A percentile compares a stretch with the other conserved stretches of the same genome.
Conservation (phyloP, 1,140 invertebrate species). For the Leptestheria dahalacensis region DNA sequence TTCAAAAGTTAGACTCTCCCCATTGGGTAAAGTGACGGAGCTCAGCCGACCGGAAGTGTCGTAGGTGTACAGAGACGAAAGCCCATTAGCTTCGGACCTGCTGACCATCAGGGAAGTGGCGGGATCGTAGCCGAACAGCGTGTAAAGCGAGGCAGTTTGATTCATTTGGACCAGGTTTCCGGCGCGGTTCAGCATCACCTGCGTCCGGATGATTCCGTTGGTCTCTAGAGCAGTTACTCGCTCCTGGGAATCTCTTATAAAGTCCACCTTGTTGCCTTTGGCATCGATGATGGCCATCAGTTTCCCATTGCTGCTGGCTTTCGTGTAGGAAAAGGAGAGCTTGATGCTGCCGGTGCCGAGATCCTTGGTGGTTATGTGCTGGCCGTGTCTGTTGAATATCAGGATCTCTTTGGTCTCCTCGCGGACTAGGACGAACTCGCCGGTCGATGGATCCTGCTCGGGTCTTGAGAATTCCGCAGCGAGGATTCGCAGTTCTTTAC, state of each 20-base stretch:
- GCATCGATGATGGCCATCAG: slow-evolving; percentile 8
- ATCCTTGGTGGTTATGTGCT: slow-evolving; percentile 85
- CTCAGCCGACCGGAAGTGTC: slow-evolving; percentile 69
- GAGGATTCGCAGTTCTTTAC: slow-evolving; percentile 50
- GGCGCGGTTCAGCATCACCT: slow-evolving; percentile 4
- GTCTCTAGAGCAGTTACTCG: slow-evolving; percentile 11
- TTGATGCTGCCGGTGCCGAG: slow-evolving; percentile 77
- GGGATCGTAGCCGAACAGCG: slow-evolving; percentile 57
- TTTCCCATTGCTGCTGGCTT: slow-evolving; percentile 81
- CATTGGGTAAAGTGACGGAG: slow-evolving; percentile 71
- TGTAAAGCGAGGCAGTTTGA: slow-evolving; percentile 3
- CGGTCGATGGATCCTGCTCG: slow-evolving; percentile 62
- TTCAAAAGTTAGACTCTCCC: slow-evolving; percentile 62
- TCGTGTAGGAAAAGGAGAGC: slow-evolving; percentile 90
- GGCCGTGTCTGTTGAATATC: slow-evolving; percentile 83
- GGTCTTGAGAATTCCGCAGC: slow-evolving; percentile 81
- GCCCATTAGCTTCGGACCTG: slow-evolving; percentile 35
- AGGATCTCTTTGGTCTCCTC: slow-evolving; percentile 82
- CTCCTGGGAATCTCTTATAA: slow-evolving; percentile 14
- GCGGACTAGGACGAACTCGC: slow-evolving; percentile 84
- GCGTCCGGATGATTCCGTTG: slow-evolving; percentile 2
- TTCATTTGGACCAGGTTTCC: slow-evolving; percentile 5
- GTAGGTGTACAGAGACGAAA: slow-evolving; percentile 74
- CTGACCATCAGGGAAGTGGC: slow-evolving; percentile 62
- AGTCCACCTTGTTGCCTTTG: slow-evolving; percentile 7